These are phyloP conservation scores for Diachasmimorpha longicaudata DNA, from an alignment of 1,140 invertebrate genomes.

Conservation along the genomic window DNA sequence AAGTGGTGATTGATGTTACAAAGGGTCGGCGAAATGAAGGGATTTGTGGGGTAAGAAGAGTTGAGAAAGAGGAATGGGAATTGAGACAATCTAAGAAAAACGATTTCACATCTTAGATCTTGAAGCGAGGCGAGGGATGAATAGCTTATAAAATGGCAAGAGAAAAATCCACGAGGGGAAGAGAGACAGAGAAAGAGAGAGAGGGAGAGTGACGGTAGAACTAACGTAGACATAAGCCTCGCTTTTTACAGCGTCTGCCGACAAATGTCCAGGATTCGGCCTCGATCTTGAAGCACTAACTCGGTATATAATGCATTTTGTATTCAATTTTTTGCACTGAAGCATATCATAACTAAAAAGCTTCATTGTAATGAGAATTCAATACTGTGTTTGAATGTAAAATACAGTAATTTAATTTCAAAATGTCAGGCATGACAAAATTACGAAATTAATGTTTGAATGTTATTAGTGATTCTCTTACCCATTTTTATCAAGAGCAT, in stretches of 20 bases:
- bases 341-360: background rate
- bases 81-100: constrained; percentile 23
- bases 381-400: no score
- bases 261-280: background rate
- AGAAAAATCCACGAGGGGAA: background rate
- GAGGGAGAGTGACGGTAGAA: no score
- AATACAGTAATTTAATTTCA: no score
- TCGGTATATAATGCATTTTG: background rate
- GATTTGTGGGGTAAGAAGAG: background rate
- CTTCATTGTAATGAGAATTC: no score
- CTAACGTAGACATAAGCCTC: no score
- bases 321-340: background rate
- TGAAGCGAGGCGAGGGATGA: background rate
- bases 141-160: background rate
- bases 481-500: no score
- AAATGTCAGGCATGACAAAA: no score
- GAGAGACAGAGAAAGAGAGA: no score
- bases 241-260: background rate
- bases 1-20: background rate
- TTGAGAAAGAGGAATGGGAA: background rate
- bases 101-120: background rate
- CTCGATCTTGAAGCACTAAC: background rate
- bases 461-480: no score
- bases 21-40: background rate
- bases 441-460: no score